Conservation (phyloP, 2,888 invertebrate species). For the Rosalia funebris region DNA sequence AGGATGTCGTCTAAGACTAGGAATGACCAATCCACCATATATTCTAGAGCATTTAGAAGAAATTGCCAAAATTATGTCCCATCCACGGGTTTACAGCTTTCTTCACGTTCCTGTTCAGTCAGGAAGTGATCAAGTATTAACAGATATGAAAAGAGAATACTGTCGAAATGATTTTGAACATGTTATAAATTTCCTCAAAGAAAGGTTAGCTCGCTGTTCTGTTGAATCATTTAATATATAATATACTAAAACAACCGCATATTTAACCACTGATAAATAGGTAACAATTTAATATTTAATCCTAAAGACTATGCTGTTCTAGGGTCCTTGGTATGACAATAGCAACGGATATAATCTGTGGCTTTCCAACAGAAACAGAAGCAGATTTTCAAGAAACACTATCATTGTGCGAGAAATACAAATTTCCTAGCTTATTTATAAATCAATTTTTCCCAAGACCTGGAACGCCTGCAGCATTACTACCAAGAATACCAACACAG, state of each 20-base stretch:
- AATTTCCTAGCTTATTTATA: constrained; percentile 94
- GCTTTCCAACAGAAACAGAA: constrained; percentile 96
- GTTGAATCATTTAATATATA: neutral
- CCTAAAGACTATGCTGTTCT: constrained; percentile 36
- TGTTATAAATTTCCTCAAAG: constrained; percentile 85
- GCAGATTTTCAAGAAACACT: constrained; percentile 90
- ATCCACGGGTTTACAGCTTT: constrained; percentile 93
- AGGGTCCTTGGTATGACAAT: constrained; percentile 92
- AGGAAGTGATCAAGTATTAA: constrained; percentile 93
- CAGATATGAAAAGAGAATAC: constrained; percentile 97
- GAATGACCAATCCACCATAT: constrained; percentile 99
- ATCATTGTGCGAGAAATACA: constrained; percentile 82
- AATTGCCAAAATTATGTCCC: constrained; percentile 85
- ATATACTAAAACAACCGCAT: neutral
- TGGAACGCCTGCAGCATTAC: constrained; percentile 94
- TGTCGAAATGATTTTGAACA: constrained; percentile 86
- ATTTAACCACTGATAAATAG: too few relatives aligned
- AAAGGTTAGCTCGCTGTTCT: constrained; percentile 67
- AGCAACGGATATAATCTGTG: constrained; percentile 98
- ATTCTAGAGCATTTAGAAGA: constrained; percentile 94
- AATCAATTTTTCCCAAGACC: constrained; percentile 98
- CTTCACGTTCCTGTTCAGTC: constrained; percentile 98
- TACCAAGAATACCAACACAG: constrained; percentile 84
- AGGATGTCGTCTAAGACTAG: constrained; percentile 85
- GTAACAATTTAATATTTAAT: too few relatives aligned